These are phyloP conservation scores for Cyprinodon diabolis DNA, from an alignment of 2,797 vertebrate species.

Conservation along the genomic window DNA sequence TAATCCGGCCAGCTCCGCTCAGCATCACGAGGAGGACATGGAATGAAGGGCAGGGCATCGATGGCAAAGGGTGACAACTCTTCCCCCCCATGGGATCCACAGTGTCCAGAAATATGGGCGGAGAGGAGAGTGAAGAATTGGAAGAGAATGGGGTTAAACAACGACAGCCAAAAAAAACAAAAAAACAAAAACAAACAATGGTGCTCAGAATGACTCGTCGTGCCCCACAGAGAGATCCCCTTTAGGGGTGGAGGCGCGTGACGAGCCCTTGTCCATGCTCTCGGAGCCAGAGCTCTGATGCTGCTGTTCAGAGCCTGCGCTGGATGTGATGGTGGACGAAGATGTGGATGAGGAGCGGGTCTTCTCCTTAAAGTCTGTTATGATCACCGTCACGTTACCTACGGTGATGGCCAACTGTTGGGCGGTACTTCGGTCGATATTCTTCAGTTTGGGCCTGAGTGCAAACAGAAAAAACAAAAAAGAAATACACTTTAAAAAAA, in stretches of 20 bases:
- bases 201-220: constrained; percentile 94
- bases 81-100: constrained; percentile 60
- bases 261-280: constrained; percentile 99
- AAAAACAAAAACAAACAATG: background rate
- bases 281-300: constrained; percentile 99
- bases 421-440: constrained; percentile 96
- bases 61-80: constrained; percentile 54
- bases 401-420: constrained; percentile 99
- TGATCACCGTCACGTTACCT: constrained; percentile 99
- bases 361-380: constrained; percentile 99
- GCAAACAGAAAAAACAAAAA: background rate
- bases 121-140: constrained; percentile 28
- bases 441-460: constrained; percentile 96
- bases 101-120: constrained; percentile 64
- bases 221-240: constrained; percentile 93
- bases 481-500: no score
- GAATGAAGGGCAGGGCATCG: constrained; percentile 58
- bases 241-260: constrained; percentile 96
- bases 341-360: constrained; percentile 97
- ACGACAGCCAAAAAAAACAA: background rate
- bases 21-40: constrained; percentile 47
- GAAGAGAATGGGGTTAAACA: background rate
- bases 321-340: constrained; percentile 98
- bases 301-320: constrained; percentile 95
- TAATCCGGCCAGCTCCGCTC: constrained; percentile 48